These are phyloP conservation scores for Alces alces DNA, from an alignment of 2,113 vertebrate species.

Conservation along the genomic window DNA sequence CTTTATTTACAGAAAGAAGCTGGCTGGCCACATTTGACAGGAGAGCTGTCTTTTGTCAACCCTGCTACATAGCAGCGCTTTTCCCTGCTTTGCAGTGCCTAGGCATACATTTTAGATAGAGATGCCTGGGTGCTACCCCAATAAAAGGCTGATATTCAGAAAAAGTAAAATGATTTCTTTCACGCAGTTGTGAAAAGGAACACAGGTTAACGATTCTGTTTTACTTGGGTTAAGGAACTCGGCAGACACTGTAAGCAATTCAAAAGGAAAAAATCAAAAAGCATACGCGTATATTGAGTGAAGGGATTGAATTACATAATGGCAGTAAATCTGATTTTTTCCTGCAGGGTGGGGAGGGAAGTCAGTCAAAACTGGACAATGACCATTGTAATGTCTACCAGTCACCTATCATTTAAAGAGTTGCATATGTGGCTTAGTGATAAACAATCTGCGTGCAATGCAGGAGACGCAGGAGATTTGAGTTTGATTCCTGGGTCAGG, in stretches of 20 bases:
- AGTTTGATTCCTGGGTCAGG: not conserved
- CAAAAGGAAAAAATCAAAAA: not conserved
- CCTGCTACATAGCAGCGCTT: not conserved
- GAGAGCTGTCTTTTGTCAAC: not conserved
- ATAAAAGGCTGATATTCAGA: not conserved
- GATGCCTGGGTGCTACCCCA: not conserved
- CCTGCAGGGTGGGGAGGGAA: not conserved
- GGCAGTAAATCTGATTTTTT: not conserved
- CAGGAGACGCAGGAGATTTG: not conserved
- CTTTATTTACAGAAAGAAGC: constrained; percentile 12
- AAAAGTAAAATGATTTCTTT: constrained; percentile 12
- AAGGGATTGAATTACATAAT: constrained; percentile 29
- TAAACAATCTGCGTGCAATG: not conserved
- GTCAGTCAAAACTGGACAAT: not conserved
- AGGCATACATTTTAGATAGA: not conserved
- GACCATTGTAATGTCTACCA: not conserved
- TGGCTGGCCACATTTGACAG: not conserved
- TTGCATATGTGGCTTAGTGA: not conserved
- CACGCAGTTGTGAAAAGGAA: not conserved
- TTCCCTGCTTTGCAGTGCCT: not conserved
- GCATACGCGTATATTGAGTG: not conserved
- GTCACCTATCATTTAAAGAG: not conserved
- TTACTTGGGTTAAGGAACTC: not conserved
- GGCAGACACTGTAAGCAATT: not conserved
- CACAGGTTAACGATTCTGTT: not conserved